phyloP scores from a whole-genome alignment of 2,888 invertebrate genomes.

The Cephus pulcher region DNA sequence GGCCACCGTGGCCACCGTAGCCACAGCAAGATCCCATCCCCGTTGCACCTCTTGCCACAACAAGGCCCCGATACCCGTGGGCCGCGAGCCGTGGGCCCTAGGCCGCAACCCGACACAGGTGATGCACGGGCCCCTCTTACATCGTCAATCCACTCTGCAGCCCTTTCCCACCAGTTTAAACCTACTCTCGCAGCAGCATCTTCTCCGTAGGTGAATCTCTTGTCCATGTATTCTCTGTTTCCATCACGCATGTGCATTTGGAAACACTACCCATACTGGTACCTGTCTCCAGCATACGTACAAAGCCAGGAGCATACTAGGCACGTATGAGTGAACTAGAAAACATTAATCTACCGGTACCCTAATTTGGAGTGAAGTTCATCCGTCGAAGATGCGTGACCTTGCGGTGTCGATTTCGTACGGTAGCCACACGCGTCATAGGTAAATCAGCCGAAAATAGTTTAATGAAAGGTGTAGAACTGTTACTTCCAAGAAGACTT shows the following conservation, averaged over 20 bases:
- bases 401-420: neutral
- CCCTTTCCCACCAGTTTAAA: slow-evolving; percentile 24
- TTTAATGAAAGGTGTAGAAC: neutral
- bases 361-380: neutral
- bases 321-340: neutral
- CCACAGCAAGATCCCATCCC: slow-evolving; percentile 11
- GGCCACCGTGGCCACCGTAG: slow-evolving; percentile 21
- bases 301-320: neutral
- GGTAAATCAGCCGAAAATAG: neutral
- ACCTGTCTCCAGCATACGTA: neutral
- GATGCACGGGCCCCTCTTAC: slow-evolving; percentile 53
- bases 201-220: slow-evolving; percentile 33
- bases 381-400: neutral
- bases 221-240: slow-evolving; percentile 44
- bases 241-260: neutral
- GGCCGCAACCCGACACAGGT: slow-evolving; percentile 47
- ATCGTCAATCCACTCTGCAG: slow-evolving; percentile 52
- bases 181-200: neutral
- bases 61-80: slow-evolving; percentile 51
- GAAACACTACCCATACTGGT: neutral
- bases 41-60: slow-evolving; percentile 33
- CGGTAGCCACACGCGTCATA: neutral
- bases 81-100: slow-evolving; percentile 17
- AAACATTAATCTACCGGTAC: neutral
- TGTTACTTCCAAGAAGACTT: neutral